Evolutionary conservation across 1,140 invertebrate genomes (phyloP), one percentile per base, ranked within the genome.

Genomic region (Anoplolepis gracilipes): DNA sequence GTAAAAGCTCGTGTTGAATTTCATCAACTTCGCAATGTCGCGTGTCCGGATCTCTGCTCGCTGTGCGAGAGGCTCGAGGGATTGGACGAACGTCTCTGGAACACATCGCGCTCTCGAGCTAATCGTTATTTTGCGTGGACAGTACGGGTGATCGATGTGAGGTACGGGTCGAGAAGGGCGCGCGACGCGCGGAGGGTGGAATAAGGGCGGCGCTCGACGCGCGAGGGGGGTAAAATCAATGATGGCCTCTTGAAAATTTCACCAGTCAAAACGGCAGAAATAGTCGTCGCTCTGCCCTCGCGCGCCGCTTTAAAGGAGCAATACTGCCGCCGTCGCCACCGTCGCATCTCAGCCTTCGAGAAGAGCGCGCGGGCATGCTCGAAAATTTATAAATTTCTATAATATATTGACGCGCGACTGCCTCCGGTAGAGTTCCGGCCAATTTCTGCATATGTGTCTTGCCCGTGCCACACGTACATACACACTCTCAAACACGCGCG

Each of bases 171-270:
- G 86, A 90, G 89, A 87, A 90, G 88, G 88, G 88, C 55, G 89
- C 46, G 88, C 79, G 88, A 87, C 85, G 84, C 72, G 65, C 87
- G 88, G 85, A 61, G 88, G 85, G 88, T 46, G 88, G 88, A 87
- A 89, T 90, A 90, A 90, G 88, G 88, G 88, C 88, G 89, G 88
- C 86, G 88, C 89, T 73, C 86, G 88, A 79, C 84, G 77, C 89
- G 85, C 79, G 87, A 86, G 85, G 88, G 87, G 88, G 81, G 88
- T 88, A 92, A 92, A 92, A 92, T 92, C 91, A 92, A 92, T 92
- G 90, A 92, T 92, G 91, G 90, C 85, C 91, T 91, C 90, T 92
- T 92, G 88, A 92, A 92, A 92, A 90, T 92, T 92, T 92, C 88
- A 92, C 88, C 89, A 89, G 90, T 92, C 89, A 92, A 92, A 92